Evolutionary conservation across 1,140 invertebrate species (phyloP).

Genomic region (Thalassaphorura encarpata): DNA sequence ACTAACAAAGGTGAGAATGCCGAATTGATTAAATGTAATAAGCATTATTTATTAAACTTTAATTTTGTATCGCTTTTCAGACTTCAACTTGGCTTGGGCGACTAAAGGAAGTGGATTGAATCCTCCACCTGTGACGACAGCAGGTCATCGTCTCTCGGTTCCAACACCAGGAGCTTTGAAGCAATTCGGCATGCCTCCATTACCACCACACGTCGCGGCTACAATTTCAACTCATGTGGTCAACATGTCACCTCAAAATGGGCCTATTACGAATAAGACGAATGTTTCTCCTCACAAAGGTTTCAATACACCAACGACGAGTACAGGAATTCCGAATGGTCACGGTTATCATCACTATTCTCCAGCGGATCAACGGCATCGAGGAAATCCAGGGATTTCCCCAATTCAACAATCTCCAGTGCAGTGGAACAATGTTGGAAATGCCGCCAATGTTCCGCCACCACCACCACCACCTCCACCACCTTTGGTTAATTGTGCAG

Average conservation of each 20-base stretch:
- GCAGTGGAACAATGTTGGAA: constrained; percentile 1
- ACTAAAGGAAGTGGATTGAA: no score
- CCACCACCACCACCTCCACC: not conserved
- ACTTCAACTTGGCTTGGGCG: not conserved
- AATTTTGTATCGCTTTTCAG: not conserved
- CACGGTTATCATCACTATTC: no score
- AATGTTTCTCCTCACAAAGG: not conserved
- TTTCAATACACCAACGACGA: not conserved
- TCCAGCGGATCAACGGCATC: constrained; percentile 3
- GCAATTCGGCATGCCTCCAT: constrained; percentile 24
- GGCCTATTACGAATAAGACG: no score
- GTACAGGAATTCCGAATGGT: not conserved
- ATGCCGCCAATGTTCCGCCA: not conserved
- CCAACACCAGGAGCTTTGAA: constrained; percentile 27
- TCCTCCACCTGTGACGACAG: not conserved
- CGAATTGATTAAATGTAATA: not conserved
- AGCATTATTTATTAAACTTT: not conserved
- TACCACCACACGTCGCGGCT: constrained; percentile 8
- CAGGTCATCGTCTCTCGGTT: constrained; percentile 19
- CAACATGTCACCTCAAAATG: no score
- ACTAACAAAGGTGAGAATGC: not conserved
- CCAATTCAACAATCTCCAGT: not conserved
- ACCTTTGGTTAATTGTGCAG: not conserved
- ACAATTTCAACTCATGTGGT: not conserved
- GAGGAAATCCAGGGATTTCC: not conserved